Evolutionary conservation across 2,888 invertebrate genomes (phyloP), one percentile per base, ranked within the genome.

Genomic region (Coenonympha glycerion): DNA sequence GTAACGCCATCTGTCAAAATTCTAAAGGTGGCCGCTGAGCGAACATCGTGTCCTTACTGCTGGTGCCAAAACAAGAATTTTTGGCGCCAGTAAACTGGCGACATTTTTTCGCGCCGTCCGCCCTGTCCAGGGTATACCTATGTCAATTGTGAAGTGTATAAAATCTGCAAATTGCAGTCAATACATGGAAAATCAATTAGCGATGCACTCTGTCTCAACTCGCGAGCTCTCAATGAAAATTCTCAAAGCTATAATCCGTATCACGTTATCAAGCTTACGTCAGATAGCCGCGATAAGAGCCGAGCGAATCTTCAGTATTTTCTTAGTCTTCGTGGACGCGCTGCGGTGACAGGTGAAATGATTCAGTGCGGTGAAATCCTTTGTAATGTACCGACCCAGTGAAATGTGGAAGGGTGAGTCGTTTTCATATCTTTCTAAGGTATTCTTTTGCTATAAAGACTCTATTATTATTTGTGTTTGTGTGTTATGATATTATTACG

Each of bases 261-360:
- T 65, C 63, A 59, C 52, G 61, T 62, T 68, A 75, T 78, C 73
- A 67, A 52, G 53, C 52, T 50, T 63, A 70, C 79, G 77, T 78
- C 78, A 74, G 67, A 70, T 70, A 61, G 59, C 59, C 53, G 53
- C 66, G 76, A 77, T 76, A 76, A 71, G 59, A 56, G 57, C 16
- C 9, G 57, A 60, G 49, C n/a, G 39, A 36, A 49, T 59, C 57
- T 56, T 59, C 42, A 55, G 57, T 57, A 59, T 62, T 62, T 62
- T 67, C 71, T 71, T 65, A 75, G 75, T 77, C 65, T 68, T 65
- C 60, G 64, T 11, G 45, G 34, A 34, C 22, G 33, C 44, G 45
- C 36, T 18, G 34, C 18, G 26, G 45, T 21, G 45, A 13, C 47
- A 61, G 66, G 68, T 62, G 66, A 67, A 68, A 76, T 80, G 76